Evolutionary conservation across 2,888 invertebrate genomes (phyloP), one percentile per base, ranked within the genome.

Genomic region (Zaprionus obscuricornis): DNA sequence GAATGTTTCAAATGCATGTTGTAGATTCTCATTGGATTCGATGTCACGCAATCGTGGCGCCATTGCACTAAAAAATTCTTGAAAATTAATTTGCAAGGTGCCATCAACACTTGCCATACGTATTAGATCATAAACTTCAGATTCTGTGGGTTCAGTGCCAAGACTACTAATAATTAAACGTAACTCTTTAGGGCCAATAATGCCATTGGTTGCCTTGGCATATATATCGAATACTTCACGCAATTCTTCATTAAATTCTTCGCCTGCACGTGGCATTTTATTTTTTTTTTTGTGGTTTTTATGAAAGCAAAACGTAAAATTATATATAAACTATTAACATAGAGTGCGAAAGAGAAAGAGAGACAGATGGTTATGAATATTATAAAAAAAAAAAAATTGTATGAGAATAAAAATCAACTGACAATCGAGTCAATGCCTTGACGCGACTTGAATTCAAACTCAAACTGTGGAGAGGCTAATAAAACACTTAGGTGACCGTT

Each of bases 81-180:
- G 96, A 92, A 98, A 98, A 92, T 97, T 97, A 91, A 99, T 97
- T 89, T 97, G 97, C 88, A 97, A 97, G 91, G 86, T 71, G 68
- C 85, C 85, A 71, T 87, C 83, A 37, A 76, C 76, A 91, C 98
- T 98, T 86, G 98, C 98, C 93, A 98, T 97, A 92, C 98, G 97
- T 92, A 99, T 98, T 97, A 98, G 98, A 91, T 98, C 98, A 91
- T 98, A 98, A 74, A 99, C 93, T 91, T 99, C 99, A 52, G 98
- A 98, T 92, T 99, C 98, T 90, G 99, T 98, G 90, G 98, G 98
- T 92, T 98, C 98, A 92, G 98, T 97, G 87, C 98, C 98, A 90
- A 98, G 92, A 73, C 97, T 97, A 90, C 97, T 92, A 97, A 98
- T 97, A 85, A 98, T 98, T 88, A 97, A 97, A 88, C 98, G 98